A percentile compares a stretch with the other conserved stretches of the same genome.
Conservation (phyloP, 1,140 invertebrate species). For the Macrobrachium nipponense region DNA sequence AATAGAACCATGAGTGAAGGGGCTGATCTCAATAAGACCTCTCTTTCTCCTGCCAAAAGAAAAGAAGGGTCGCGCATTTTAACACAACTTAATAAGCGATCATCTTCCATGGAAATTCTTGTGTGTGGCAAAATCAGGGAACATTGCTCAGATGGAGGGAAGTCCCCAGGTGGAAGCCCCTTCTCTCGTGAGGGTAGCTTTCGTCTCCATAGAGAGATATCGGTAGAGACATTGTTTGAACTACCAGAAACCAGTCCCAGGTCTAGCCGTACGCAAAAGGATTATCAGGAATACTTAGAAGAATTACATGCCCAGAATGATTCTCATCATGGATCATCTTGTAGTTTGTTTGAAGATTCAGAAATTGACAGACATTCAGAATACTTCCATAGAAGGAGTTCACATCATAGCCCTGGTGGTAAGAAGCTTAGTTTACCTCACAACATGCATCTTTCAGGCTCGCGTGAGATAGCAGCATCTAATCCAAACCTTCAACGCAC, state of each 20-base stretch:
- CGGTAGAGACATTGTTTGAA: constrained; percentile 62
- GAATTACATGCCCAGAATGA: constrained; percentile 51
- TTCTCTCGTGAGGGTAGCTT: constrained; percentile 63
- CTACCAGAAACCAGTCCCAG: constrained; percentile 40
- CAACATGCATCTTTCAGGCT: constrained; percentile 57
- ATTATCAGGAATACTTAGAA: constrained; percentile 60
- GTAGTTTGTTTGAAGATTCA: constrained; percentile 56
- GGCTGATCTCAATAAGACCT: constrained; percentile 36
- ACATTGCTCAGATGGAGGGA: constrained; percentile 45
- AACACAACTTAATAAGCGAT: constrained; percentile 57
- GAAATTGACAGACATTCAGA: constrained; percentile 27
- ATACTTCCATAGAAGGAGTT: constrained; percentile 11
- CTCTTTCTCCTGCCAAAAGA: constrained; percentile 6
- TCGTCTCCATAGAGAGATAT: constrained; percentile 60
- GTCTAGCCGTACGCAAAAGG: constrained; percentile 30
- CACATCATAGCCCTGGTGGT: constrained; percentile 25
- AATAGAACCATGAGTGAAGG: constrained; percentile 57
- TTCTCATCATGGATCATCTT: constrained; percentile 54
- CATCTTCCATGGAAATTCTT: constrained; percentile 63
- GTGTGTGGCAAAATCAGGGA: constrained; percentile 62
- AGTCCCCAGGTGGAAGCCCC: constrained; percentile 36
- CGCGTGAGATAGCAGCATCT: constrained; percentile 34
- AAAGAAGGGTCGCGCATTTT: constrained; percentile 36
- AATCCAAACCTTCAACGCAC: constrained; percentile 52
- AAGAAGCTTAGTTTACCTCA: constrained; percentile 61